These are phyloP conservation scores for Subacronicta megacephala DNA, from an alignment of 2,888 invertebrate genomes.

Conservation along the genomic window DNA sequence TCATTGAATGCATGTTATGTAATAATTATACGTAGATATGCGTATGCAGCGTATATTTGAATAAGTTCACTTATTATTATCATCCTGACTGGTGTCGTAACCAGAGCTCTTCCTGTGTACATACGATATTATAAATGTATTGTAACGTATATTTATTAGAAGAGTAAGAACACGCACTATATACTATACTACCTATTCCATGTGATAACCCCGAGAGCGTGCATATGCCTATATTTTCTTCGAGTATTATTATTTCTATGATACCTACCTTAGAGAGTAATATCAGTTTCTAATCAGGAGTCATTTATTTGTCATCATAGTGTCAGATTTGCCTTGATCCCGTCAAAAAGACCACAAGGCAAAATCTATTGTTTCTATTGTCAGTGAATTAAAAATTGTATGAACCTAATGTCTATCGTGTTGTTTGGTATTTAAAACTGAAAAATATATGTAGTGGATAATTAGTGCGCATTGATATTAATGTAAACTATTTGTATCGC, in stretches of 20 bases:
- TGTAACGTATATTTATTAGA: slow-evolving; percentile 37
- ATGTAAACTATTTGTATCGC: too few species aligned
- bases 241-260: slow-evolving; percentile 29
- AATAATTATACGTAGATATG: slow-evolving; percentile 6
- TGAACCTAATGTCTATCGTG: too few species aligned
- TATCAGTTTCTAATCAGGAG: too few species aligned
- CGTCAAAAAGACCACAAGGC: too few species aligned
- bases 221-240: slow-evolving; percentile 31
- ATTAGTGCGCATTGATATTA: too few species aligned
- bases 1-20: slow-evolving; percentile 1
- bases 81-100: slow-evolving; percentile 46
- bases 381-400: too few species aligned
- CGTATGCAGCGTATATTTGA: slow-evolving; percentile 17
- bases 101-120: slow-evolving; percentile 57
- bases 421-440: too few species aligned
- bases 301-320: too few species aligned
- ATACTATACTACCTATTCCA: slow-evolving; percentile 4
- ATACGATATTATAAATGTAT: slow-evolving; percentile 45
- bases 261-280: slow-evolving; percentile 5
- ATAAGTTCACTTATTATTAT: slow-evolving; percentile 39
- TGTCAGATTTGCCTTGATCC: too few species aligned
- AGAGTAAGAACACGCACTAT: slow-evolving; percentile 30
- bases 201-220: slow-evolving; percentile 50
- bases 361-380: too few species aligned
- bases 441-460: too few species aligned